A percentile compares a stretch with the other conserved stretches of the same genome.
Evolutionary conservation across 1,140 invertebrate species (phyloP).

Genomic region (Radopholus similis): DNA sequence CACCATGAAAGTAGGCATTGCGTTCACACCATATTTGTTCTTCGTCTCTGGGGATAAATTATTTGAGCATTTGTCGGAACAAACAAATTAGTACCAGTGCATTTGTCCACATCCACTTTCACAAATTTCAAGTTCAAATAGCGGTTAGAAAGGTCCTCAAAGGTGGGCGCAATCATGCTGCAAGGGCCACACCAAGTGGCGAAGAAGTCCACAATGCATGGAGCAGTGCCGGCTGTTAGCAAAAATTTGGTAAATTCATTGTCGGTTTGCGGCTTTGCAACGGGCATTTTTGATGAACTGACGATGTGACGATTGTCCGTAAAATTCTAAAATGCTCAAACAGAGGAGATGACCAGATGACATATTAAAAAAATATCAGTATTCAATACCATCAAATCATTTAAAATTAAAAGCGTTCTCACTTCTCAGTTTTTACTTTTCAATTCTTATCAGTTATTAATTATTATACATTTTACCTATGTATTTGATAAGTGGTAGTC

Average conservation of each 20-base stretch:
- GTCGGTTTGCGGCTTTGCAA: conserved; percentile 31
- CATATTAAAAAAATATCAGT: too few species aligned
- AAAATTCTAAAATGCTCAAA: too few species aligned
- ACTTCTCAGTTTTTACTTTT: too few species aligned
- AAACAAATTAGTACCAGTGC: conserved; percentile 37
- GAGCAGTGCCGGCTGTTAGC: conserved; percentile 17
- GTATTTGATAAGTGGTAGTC: too few species aligned
- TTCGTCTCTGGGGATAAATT: conserved; percentile 70
- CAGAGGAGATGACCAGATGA: too few species aligned
- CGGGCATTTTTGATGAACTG: conserved; percentile 23
- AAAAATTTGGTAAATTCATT: conserved; percentile 34
- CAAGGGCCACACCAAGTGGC: conserved; percentile 75
- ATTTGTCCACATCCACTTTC: conserved; percentile 66
- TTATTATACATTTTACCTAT: too few species aligned
- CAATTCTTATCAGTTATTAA: too few species aligned
- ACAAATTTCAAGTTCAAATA: conserved; percentile 85
- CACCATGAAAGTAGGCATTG: conserved; percentile 97
- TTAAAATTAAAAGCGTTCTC: too few species aligned
- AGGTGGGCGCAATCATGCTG: conserved; percentile 81
- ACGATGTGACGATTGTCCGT: too few species aligned
- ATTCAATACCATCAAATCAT: too few species aligned
- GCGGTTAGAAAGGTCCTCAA: conserved; percentile 74
- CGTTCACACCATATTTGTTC: conserved; percentile 76
- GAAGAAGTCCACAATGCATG: conserved; percentile 58
- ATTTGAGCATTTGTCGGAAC: not conserved